Evolutionary conservation across 2,888 invertebrate species (phyloP), one percentile per base, ranked within the genome.

Genomic region (Trichopria drosophilae): DNA sequence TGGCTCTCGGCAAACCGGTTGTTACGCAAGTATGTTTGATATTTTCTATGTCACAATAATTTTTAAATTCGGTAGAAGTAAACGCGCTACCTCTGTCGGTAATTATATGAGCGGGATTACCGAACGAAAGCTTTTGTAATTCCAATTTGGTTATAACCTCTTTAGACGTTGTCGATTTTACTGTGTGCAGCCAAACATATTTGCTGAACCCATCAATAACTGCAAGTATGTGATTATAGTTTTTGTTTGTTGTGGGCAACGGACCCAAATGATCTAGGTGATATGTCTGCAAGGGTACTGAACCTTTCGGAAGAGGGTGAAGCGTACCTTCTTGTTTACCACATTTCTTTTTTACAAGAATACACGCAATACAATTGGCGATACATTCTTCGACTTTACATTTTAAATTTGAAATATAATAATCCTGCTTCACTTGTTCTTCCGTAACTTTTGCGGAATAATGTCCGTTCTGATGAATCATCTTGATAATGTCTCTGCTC

Each of bases 91-190:
- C 41, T 4, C 18, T 15, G 47, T 74, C 72, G 0, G 68, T 64
- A 3, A 73, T 65, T 4, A 72, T 64, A 24, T 61, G 56, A 10
- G 20, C 42, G 7, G 73, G 72, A 51, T 71, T 72, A 7, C 72
- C 75, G 63, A 75, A 76, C 4, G 42, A 53, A n/a, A 57, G 51
- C 35, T 68, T 65, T 24, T 70, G 68, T 6, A 50, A 20, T 6
- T 40, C n/a, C n/a, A n/a, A n/a, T n/a, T 66, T 68, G 3, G 58
- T 20, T 6, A 76, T 35, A 1, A 41, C 54, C 32, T 51, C 42
- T 23, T 35, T 7, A 5, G 54, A 16, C 6, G 13, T 15, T 5
- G 54, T 54, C 7, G 35, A 35, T 16, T 45, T 50, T 3, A 37
- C 37, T 1, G 51, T 36, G 2, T 51, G 45, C n/a, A 54, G 15